phyloP scores from a whole-genome alignment of 1,140 invertebrate species.

The Lordiphosa collinella region DNA sequence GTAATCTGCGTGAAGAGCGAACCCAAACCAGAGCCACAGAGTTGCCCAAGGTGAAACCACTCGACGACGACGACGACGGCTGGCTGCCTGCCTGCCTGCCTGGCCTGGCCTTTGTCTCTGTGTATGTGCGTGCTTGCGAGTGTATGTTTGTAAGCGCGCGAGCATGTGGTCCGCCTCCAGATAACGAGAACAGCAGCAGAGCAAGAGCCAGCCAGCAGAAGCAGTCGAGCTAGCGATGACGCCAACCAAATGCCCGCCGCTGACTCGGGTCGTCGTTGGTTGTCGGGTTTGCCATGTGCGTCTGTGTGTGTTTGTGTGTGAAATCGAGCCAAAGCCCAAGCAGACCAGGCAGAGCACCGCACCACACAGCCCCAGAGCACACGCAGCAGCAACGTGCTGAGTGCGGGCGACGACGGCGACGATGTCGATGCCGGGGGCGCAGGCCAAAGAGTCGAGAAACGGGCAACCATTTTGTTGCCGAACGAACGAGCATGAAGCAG shows the following conservation, averaged over 20 bases:
- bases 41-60: conserved; percentile 53
- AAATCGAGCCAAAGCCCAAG: conserved; percentile 74
- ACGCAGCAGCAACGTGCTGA: conserved; percentile 57
- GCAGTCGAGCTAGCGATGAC: conserved; percentile 63
- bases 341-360: conserved; percentile 39
- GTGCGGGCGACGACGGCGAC: conserved; percentile 23
- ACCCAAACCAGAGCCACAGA: conserved; percentile 4
- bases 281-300: conserved; percentile 9
- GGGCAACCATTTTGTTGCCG: conserved; percentile 55
- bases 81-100: conserved; percentile 21
- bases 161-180: conserved; percentile 72
- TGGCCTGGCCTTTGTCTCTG: conserved; percentile 32
- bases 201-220: conserved; percentile 56
- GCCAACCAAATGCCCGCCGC: conserved; percentile 59
- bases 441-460: conserved; percentile 29
- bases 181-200: conserved; percentile 48
- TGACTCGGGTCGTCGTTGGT: conserved; percentile 24
- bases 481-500: background rate
- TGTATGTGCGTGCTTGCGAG: conserved; percentile 18
- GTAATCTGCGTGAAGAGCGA: conserved; percentile 25
- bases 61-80: conserved; percentile 29
- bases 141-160: conserved; percentile 19
- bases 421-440: conserved; percentile 64
- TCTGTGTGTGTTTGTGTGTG: conserved; percentile 23
- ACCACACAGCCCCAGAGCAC: conserved; percentile 43